These are phyloP conservation scores for Vombatus ursinus DNA, from an alignment of 2,113 vertebrate species.

Conservation along the genomic window DNA sequence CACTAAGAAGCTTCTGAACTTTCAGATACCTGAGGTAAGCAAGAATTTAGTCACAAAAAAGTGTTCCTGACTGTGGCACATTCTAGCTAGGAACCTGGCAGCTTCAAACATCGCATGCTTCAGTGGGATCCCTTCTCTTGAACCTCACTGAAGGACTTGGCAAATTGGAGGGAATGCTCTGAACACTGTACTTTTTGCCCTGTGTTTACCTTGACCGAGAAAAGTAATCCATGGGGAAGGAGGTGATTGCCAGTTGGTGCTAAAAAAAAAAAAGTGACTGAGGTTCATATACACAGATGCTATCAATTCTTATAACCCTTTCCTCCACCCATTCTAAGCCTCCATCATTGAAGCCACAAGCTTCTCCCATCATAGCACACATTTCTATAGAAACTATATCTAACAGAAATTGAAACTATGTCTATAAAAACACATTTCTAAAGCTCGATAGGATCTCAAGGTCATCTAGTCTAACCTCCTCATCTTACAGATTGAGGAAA, in stretches of 20 bases:
- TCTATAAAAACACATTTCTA: too few species aligned
- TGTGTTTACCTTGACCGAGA: slow-evolving; percentile 16
- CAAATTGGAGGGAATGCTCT: not conserved
- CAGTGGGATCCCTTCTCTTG: too few species aligned
- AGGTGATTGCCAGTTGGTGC: not conserved
- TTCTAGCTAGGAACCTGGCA: too few species aligned
- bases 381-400: not conserved
- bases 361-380: not conserved
- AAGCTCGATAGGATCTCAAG: too few species aligned
- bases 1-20: not conserved
- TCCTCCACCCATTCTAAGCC: too few species aligned
- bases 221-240: not conserved
- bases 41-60: rapidly evolving
- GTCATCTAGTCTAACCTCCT: not conserved
- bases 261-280: not conserved
- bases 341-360: not conserved
- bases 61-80: not conserved
- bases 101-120: not conserved
- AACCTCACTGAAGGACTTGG: too few species aligned
- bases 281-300: not conserved
- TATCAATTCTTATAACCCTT: not conserved
- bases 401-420: too few species aligned
- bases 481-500: not conserved
- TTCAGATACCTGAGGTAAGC: not conserved
- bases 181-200: not conserved